Conservation (phyloP, 2,888 invertebrate genomes). For the Ferdinandea cuprea region DNA sequence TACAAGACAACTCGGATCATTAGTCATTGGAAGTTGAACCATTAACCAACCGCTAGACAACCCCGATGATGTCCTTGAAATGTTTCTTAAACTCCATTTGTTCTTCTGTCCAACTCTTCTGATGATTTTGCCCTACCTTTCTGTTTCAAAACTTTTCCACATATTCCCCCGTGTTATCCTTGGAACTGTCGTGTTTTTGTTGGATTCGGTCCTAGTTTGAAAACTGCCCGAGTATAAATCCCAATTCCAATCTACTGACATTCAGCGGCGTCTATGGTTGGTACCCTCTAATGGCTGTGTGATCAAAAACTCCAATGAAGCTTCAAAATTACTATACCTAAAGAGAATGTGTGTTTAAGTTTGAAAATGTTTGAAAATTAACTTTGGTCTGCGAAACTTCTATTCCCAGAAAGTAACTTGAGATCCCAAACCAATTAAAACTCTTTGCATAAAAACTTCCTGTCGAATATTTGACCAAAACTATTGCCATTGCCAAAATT, state of each 20-base stretch:
- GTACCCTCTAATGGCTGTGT: conserved; percentile 5
- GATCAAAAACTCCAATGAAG: not conserved
- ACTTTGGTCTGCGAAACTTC: not conserved
- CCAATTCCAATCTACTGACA: not conserved
- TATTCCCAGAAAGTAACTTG: not conserved
- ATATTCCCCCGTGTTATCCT: too few species aligned
- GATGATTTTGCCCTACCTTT: too few species aligned
- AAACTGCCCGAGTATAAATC: too few species aligned
- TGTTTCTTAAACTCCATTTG: too few species aligned
- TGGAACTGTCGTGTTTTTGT: too few species aligned
- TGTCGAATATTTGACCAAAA: not conserved
- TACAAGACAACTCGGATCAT: too few species aligned
- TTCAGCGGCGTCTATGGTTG: not conserved
- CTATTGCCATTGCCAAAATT: not conserved
- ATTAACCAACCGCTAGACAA: too few species aligned
- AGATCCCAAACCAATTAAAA: not conserved
- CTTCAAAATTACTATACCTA: not conserved
- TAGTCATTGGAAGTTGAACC: too few species aligned
- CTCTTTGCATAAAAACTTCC: conserved; percentile 4
- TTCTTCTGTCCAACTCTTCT: too few species aligned
- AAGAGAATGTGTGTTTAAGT: conserved; percentile 3
- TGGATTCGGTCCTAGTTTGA: too few species aligned
- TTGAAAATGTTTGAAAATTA: not conserved
- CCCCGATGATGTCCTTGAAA: too few species aligned
- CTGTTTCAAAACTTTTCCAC: too few species aligned